Evolutionary conservation across 2,888 invertebrate genomes (phyloP).

Genomic region (Drosophila rellima): DNA sequence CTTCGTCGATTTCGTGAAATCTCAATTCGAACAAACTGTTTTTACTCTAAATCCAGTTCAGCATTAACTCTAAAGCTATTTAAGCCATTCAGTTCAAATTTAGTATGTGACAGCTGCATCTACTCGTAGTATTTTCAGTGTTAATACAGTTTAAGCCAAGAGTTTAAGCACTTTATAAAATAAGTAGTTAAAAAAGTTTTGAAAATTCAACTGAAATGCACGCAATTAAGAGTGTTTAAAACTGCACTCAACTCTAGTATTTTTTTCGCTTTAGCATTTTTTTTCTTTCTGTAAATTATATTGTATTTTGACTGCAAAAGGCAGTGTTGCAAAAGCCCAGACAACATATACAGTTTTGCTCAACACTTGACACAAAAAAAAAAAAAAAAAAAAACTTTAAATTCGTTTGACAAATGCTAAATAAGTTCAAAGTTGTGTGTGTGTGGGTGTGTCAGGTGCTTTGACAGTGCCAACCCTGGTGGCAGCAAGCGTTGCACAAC

Average conservation of each 20-base stretch:
- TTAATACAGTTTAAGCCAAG: not conserved
- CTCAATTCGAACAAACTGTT: not conserved
- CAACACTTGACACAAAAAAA: slow-evolving; percentile 43
- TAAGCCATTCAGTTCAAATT: slow-evolving; percentile 9
- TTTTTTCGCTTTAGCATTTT: not conserved
- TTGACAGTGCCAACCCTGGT: slow-evolving; percentile 37
- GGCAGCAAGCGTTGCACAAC: slow-evolving; percentile 33
- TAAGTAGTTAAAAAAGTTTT: slow-evolving; percentile 4
- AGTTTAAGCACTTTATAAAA: slow-evolving; percentile 1
- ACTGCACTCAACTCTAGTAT: slow-evolving; percentile 1
- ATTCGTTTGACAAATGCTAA: slow-evolving; percentile 8
- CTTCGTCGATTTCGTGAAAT: not conserved
- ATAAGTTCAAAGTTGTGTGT: slow-evolving; percentile 21
- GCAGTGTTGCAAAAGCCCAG: slow-evolving; percentile 7
- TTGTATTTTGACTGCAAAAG: not conserved
- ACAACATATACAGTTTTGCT: slow-evolving; percentile 20
- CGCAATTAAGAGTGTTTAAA: slow-evolving; percentile 10
- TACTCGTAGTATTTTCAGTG: slow-evolving; percentile 8
- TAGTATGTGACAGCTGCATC: slow-evolving; percentile 8
- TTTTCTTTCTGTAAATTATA: not conserved
- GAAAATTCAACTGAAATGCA: not conserved
- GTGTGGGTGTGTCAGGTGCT: slow-evolving; percentile 26
- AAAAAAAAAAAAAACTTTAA: slow-evolving; percentile 23
- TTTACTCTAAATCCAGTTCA: not conserved
- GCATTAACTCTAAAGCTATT: slow-evolving; percentile 7